Conservation (phyloP, 2,888 invertebrate species). For the Drosophila tripunctata region DNA sequence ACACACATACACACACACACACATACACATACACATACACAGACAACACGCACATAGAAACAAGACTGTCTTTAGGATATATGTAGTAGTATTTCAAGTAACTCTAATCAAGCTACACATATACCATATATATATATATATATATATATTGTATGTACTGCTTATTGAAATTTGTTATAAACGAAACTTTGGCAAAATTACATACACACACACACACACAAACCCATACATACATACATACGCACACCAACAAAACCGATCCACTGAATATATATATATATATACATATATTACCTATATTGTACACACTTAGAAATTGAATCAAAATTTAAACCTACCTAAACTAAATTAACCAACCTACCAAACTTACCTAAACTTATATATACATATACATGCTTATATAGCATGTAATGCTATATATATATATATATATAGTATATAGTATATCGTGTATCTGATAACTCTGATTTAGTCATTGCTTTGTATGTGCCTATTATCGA, state of each 20-base stretch:
- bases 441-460: slow-evolving; percentile 43
- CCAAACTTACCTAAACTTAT: slow-evolving; percentile 12
- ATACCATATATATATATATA: slow-evolving; percentile 14
- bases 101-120: slow-evolving; percentile 59
- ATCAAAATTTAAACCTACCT: slow-evolving; percentile 54
- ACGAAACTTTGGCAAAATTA: slow-evolving; percentile 48
- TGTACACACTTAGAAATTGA: slow-evolving; percentile 41
- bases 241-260: slow-evolving; percentile 16
- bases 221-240: slow-evolving; percentile 20
- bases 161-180: slow-evolving; percentile 70
- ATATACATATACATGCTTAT: slow-evolving; percentile 21
- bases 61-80: slow-evolving; percentile 76
- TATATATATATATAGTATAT: slow-evolving; percentile 14
- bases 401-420: slow-evolving; percentile 20
- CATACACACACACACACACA: slow-evolving; percentile 31
- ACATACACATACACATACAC: slow-evolving; percentile 24
- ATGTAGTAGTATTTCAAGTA: slow-evolving; percentile 72
- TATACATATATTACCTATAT: slow-evolving; percentile 6
- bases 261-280: slow-evolving; percentile 18
- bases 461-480: slow-evolving; percentile 76
- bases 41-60: slow-evolving; percentile 70
- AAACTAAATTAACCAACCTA: slow-evolving; percentile 32
- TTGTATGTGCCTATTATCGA: slow-evolving; percentile 77
- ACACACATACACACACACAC: no score
- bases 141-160: slow-evolving; percentile 50